Evolutionary conservation across 2,797 vertebrate species (phyloP).

Genomic region (Falco biarmicus): DNA sequence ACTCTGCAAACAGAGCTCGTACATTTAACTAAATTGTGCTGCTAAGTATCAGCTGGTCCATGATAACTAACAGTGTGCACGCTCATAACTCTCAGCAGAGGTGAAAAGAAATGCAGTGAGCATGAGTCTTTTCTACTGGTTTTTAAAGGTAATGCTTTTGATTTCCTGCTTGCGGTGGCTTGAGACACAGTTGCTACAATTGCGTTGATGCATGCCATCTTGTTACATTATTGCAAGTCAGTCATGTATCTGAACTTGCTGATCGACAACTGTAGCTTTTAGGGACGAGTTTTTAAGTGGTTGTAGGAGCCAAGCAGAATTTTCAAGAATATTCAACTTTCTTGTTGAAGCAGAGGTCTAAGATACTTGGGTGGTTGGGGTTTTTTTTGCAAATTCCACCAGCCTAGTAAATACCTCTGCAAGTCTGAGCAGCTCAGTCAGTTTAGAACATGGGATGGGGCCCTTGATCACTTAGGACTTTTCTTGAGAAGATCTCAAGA

Average conservation of each 20-base stretch:
- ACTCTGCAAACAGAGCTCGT: neutral
- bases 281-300: neutral
- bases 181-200: neutral
- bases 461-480: slow-evolving; percentile 11
- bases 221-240: neutral
- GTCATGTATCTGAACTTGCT: neutral
- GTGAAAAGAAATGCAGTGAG: neutral
- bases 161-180: neutral
- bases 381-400: slow-evolving; percentile 4
- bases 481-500: slow-evolving; percentile 28
- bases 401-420: slow-evolving; percentile 41
- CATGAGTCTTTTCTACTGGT: neutral
- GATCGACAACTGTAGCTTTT: neutral
- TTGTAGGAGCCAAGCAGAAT: neutral
- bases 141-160: neutral
- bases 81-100: neutral
- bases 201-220: neutral
- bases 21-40: neutral
- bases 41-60: neutral
- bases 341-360: neutral
- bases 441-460: slow-evolving; percentile 4
- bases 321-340: neutral
- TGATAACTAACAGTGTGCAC: neutral
- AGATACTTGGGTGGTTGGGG: neutral
- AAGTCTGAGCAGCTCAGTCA: slow-evolving; percentile 51